phyloP scores from a whole-genome alignment of 2,113 vertebrate species.

The Chamaetylas fuelleborni region DNA sequence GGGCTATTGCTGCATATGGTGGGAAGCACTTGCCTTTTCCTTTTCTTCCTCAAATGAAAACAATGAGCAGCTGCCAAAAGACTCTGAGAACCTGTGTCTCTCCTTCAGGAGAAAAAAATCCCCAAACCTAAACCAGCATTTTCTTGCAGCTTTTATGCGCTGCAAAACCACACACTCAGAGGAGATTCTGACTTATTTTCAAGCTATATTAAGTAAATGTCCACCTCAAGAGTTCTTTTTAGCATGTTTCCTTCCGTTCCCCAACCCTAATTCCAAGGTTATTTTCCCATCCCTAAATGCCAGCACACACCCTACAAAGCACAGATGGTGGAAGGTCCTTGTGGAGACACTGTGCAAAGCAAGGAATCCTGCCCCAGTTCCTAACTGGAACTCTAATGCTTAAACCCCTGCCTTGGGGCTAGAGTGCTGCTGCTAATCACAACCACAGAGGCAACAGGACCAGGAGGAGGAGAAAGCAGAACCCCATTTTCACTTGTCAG shows the following conservation, averaged over 20 bases:
- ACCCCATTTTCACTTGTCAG: neutral
- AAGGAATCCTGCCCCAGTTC: neutral
- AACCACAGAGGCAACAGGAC: neutral
- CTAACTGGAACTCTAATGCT: neutral
- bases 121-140: neutral
- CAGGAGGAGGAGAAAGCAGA: neutral
- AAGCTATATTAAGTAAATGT: neutral
- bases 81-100: neutral
- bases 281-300: neutral
- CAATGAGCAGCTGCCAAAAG: neutral
- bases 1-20: fast-evolving
- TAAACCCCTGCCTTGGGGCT: neutral
- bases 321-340: neutral
- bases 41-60: neutral
- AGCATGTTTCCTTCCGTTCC: neutral
- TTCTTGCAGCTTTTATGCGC: neutral
- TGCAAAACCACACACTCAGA: neutral
- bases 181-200: neutral
- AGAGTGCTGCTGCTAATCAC: neutral
- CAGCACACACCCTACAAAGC: fast-evolving
- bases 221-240: neutral
- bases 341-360: neutral
- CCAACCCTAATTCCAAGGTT: neutral
- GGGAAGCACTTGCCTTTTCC: neutral
- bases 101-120: fast-evolving